These are phyloP conservation scores for Yponomeuta sedellus DNA, from an alignment of 2,888 invertebrate species.

Conservation along the genomic window DNA sequence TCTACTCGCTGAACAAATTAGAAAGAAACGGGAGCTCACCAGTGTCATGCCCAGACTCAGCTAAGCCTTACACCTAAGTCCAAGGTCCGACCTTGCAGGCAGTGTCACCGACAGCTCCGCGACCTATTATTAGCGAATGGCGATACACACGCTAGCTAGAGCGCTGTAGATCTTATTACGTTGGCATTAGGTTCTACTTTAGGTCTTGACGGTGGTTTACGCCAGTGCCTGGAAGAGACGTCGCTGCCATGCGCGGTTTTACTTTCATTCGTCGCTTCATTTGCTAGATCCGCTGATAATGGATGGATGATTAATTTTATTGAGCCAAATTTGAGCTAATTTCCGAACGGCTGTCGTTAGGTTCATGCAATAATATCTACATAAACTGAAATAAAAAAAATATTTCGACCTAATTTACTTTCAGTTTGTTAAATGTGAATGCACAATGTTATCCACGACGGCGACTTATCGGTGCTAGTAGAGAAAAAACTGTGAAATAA, in stretches of 20 bases:
- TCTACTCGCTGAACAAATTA: neutral
- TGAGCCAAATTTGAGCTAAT: neutral
- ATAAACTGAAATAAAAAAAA: too few species aligned
- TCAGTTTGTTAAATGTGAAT: too few species aligned
- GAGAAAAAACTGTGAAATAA: too few species aligned
- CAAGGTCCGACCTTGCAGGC: constrained; percentile 9
- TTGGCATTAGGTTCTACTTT: neutral
- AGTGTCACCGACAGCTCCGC: neutral
- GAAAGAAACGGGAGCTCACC: neutral
- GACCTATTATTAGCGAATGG: neutral
- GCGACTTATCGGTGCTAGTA: too few species aligned
- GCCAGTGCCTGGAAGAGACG: neutral
- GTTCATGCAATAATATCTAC: neutral
- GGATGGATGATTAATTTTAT: neutral
- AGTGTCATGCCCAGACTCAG: neutral
- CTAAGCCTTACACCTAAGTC: constrained; percentile 7
- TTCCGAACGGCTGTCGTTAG: neutral
- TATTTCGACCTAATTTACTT: too few species aligned
- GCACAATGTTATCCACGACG: too few species aligned
- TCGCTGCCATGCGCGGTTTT: neutral
- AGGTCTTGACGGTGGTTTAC: neutral
- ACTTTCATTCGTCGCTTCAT: neutral
- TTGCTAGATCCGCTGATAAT: neutral
- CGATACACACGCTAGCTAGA: neutral
- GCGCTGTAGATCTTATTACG: neutral